Percentiles rank a stretch among this genome's conserved stretches.
Conservation (phyloP, 1,140 invertebrate species). For the Platyura marginata region DNA sequence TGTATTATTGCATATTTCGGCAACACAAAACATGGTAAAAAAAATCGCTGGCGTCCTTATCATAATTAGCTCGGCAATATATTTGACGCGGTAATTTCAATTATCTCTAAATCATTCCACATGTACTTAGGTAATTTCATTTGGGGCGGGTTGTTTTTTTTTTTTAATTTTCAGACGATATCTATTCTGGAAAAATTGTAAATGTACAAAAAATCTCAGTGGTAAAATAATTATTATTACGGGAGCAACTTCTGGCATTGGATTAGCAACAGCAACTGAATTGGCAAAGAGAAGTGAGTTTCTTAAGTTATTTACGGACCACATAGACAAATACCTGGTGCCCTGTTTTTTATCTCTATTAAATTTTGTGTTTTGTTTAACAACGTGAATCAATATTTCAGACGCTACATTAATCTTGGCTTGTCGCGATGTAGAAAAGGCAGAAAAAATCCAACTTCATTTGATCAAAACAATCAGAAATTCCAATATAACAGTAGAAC, state of each 20-base stretch:
- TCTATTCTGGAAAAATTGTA: conserved; percentile 17
- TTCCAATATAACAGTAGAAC: conserved; percentile 15
- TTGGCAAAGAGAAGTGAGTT: conserved; percentile 21
- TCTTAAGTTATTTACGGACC: not conserved
- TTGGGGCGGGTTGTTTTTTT: too few species aligned
- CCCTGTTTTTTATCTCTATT: too few species aligned
- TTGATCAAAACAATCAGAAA: conserved; percentile 19
- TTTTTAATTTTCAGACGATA: conserved; percentile 13
- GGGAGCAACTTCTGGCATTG: conserved; percentile 39
- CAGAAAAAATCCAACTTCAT: conserved; percentile 21
- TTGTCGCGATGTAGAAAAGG: conserved; percentile 29
- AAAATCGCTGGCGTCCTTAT: too few species aligned
- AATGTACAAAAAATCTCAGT: conserved; percentile 16
- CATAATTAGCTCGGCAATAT: too few species aligned
- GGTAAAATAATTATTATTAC: conserved; percentile 39
- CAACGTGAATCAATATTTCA: too few species aligned
- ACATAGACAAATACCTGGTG: conserved; percentile 5
- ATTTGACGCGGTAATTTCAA: too few species aligned
- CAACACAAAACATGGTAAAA: too few species aligned
- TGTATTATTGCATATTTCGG: too few species aligned
- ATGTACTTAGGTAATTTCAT: too few species aligned
- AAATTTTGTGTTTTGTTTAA: too few species aligned
- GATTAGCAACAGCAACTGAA: conserved; percentile 31
- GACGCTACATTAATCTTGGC: conserved; percentile 31
- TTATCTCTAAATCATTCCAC: too few species aligned